Percentiles rank a stretch among this genome's conserved stretches.
phyloP scores from a whole-genome alignment of 1,140 invertebrate species.

The Tetraneura akinire region DNA sequence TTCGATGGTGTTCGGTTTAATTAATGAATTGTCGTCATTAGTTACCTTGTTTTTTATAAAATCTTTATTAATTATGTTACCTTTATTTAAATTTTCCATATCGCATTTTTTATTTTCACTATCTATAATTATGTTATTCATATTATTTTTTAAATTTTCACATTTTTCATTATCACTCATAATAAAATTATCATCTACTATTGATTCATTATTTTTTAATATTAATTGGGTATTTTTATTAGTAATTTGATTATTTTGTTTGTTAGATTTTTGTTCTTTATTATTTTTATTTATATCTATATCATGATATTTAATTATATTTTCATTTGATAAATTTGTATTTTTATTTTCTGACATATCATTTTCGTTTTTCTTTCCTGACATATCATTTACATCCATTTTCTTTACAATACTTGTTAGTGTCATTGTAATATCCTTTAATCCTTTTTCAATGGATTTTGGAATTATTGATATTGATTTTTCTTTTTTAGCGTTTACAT shows the following conservation, averaged over 20 bases:
- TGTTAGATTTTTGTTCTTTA: neutral
- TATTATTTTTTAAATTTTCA: neutral
- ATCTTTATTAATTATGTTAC: neutral
- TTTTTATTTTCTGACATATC: neutral
- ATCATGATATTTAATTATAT: neutral
- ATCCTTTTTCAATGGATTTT: constrained; percentile 50
- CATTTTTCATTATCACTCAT: neutral
- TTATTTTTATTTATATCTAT: neutral
- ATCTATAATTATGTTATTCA: neutral
- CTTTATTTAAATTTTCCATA: neutral
- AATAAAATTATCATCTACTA: neutral
- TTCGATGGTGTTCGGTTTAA: neutral
- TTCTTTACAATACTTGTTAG: constrained; percentile 39
- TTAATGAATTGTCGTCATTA: neutral
- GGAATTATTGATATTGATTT: constrained; percentile 25
- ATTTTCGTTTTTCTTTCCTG: constrained; percentile 27
- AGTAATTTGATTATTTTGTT: neutral
- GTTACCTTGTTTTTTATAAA: neutral
- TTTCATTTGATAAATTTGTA: neutral
- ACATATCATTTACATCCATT: constrained; percentile 37
- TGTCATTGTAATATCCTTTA: constrained; percentile 24
- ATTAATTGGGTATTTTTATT: neutral
- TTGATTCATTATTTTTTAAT: neutral
- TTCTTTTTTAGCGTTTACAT: neutral
- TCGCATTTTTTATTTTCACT: neutral